Base-by-base conservation (phyloP, 2,888 invertebrate species). In the Xylota segnis region DNA sequence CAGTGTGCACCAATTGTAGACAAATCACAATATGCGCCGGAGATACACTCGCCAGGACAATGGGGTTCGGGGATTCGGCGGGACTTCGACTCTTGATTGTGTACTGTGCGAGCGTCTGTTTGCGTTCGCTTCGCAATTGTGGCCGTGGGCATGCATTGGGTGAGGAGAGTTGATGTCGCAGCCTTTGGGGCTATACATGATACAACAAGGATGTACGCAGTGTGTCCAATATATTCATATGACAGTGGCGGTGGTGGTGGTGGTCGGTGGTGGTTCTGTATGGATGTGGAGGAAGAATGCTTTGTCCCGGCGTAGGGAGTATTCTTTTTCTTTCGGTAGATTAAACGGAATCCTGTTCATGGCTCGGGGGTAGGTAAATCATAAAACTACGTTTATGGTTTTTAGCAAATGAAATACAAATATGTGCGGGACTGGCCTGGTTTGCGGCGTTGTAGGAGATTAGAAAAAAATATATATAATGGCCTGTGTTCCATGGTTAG, bases 1-100 rank as follows among this genome's bases (percentile, higher is more conserved):
- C 58, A 71, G 76, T 83, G 76, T 83, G 78, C 43, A 74, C 78
- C 40, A 72, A 59, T 75, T 59, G 65, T 76, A 76, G 43, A 86
- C 59, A 76, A 86, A 66, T 82, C 86, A 76, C 61, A 56, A 56
- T 75, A 63, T 63, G 68, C 43, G 23, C 34, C 72, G 61, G 43
- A 68, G 76, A 68, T 29, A 61, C 54, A 29, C 34, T 40, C 43
- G 40, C 18, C 50, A 65, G 65, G 72, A 72, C 72, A 72, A 72
- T 72, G 34, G 70, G 43, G 50, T 45, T 54, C 56, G 5, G 6
- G 29, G 56, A 1, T 23, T 23, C 23, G 23, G 59, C 56, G 5
- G 6, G 29, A 43, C 23, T 23, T 23, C 23, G 23, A 59, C 27
- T 18, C 34, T 14, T 56, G 56, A 14, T 43, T 37, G 65, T 14